Evolutionary conservation across 2,888 invertebrate species (phyloP), one percentile per base, ranked within the genome.

Genomic region (Ophion slaviceki): DNA sequence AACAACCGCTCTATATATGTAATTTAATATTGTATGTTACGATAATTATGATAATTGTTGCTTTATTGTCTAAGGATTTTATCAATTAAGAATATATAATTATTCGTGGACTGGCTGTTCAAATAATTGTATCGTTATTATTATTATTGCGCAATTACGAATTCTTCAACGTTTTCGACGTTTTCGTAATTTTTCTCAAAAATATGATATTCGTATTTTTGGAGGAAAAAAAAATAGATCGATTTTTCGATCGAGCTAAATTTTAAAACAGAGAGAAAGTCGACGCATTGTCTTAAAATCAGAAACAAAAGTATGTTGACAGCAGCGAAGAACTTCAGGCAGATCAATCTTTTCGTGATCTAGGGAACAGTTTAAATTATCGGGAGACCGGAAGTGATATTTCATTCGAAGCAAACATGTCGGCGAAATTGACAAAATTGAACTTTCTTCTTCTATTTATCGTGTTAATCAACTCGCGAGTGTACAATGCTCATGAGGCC

Each of bases 1-100:
- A 45, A 80, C 77, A 85, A 83, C 70, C 68, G 57, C 57, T 81
- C 36, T 81, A 74, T 40, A 57, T 67, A 88, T 92, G 91, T 92
- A 92, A 89, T 92, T 92, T 80, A 72, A 81, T 81, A 85, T 85
- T 57, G 74, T 85, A 84, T 78, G 71, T 77, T 84, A 81, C 78
- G 68, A 85, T 82, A 79, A 92, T 88, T 87, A 88, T 88, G 89
- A 90, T 90, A 89, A 92, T 92, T 93, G 93, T 93, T 93, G 90
- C 90, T 92, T 86, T 92, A 91, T 92, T 92, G 90, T 92, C 91
- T 93, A 93, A 93, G 92, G 88, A 91, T 91, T 90, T 90, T 82
- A 82, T 82, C 88, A 84, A 89, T 89, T 90, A 91, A 90, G 87
- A 90, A 91, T 90, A 91, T 91, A 92, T 80, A 81, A 81, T 89